Evolutionary conservation across 2,113 vertebrate species (phyloP), one percentile per base, ranked within the genome.

Genomic region (Myotis brandtii): DNA sequence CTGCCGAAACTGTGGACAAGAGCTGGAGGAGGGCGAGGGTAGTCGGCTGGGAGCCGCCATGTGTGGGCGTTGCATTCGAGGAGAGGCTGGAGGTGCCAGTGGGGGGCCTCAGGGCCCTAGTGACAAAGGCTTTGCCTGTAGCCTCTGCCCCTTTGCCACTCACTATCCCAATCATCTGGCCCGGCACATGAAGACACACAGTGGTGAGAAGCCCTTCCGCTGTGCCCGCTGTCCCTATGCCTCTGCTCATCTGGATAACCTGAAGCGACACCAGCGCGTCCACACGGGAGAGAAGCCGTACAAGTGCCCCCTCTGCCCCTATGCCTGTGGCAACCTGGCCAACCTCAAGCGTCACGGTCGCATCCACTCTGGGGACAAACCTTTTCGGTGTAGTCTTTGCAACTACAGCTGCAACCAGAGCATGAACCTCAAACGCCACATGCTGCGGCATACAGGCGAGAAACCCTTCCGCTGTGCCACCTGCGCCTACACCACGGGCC

Each of bases 371-470:
- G 99, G 99, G 0, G 99, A 99, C 98, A 99, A 99, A 98, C 99
- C 99, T 85, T 99, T 99, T 97, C 99, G 99, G 97, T 99, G 99
- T 90, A 98, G 99, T 89, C 98, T 99, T 94, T 99, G 99, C 98
- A 99, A 98, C 96, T 99, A 99, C 98, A 99, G 99, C 98, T 99
- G 99, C 98, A 99, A 99, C 98, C 99, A 99, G 99, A 99, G 99
- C 98, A 99, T 99, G 99, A 99, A 99, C 99, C 99, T 99, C 94
- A 99, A 99, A 98, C 98, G 99, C 17, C 99, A 99, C 98, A 99
- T 99, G 99, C 98, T 99, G 72, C 98, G 99, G 82, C 99, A 99
- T 97, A 99, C 99, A 0, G 99, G 99, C 0, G 99, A 99, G 98
- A 99, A 99, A 96, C 99, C 99, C 67, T 99, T 99, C 98, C 99